Percentiles rank a stretch among this genome's conserved stretches.
Evolutionary conservation across 2,113 vertebrate genomes (phyloP).

Genomic region (Meleagris gallopavo): DNA sequence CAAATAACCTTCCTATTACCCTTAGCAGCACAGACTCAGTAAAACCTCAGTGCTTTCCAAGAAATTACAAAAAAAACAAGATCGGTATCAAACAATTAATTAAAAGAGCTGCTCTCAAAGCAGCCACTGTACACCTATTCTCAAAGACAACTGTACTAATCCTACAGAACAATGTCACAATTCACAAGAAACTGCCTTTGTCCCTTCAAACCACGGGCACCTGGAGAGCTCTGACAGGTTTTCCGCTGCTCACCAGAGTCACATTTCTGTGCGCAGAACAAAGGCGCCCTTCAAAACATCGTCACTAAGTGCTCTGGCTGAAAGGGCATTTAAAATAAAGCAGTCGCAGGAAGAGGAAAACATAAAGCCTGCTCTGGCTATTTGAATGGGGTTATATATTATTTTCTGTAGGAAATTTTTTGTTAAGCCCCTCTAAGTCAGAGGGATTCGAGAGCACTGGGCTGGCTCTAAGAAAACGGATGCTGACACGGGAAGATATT

Average conservation of each 20-base stretch:
- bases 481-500: not conserved
- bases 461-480: not conserved
- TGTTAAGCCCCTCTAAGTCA: not conserved
- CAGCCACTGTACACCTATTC: not conserved
- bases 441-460: not conserved
- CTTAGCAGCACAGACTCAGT: not conserved
- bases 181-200: conserved; percentile 22
- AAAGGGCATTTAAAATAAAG: conserved; percentile 32
- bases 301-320: conserved; percentile 34
- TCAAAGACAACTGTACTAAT: conserved; percentile 1
- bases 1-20: not conserved
- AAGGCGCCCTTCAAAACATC: conserved; percentile 43
- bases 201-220: not conserved
- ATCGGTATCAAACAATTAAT: conserved; percentile 10
- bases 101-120: not conserved
- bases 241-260: conserved; percentile 32
- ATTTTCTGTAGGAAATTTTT: not conserved
- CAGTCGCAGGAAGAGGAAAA: not conserved
- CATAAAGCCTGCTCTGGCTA: not conserved
- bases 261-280: not conserved
- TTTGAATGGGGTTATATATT: not conserved
- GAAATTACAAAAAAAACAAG: not conserved
- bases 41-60: not conserved
- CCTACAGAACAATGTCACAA: not conserved
- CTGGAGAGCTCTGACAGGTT: conserved; percentile 16